Base-by-base conservation (phyloP, 2,888 invertebrate species). In the Melitaea athalia region DNA sequence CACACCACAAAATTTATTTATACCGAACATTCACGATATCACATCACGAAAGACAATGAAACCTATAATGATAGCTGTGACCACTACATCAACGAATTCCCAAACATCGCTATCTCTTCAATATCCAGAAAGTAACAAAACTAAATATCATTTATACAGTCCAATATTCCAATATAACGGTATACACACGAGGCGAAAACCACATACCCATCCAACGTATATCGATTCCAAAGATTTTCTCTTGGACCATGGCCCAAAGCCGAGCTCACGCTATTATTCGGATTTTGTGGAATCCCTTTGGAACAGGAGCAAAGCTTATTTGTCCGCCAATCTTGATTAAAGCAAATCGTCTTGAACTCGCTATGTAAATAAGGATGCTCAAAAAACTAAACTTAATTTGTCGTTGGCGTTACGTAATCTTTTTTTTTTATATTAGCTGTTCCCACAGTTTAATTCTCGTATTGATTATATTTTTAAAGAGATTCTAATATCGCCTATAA, bases 261-360 rank as follows among this genome's bases (percentile, higher is more conserved):
- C 64, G 53, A 67, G 66, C 70, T 65, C 53, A 55, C 65, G 71
- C 65, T 62, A 71, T 74, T 71, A 70, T 70, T 63, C 55, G 63
- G 72, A 72, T 73, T 70, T 73, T 66, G 45, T 55, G 15, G 61
- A 67, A 72, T 73, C 73, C 70, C 65, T 52, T 52, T 61, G 63
- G 63, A 70, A 68, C 67, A 68, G 67, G 43, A 63, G 63, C 45
- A 49, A 67, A 63, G 68, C 70, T 72, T 79, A 76, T 80, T 80
- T 78, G 78, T 77, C 75, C 70, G 74, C 72, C 75, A 75, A 75
- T 80, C 78, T 76, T 77, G 74, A 80, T 81, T 81, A 79, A 77
- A 75, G 75, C 64, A 62, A 63, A 67, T 73, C 68, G 65, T 73
- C 63, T 70, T 63, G 75, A 72, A 68, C 64, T 69, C 63, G 63